Evolutionary conservation across 2,113 vertebrate genomes (phyloP).

Genomic region (Nerophis ophidion): DNA sequence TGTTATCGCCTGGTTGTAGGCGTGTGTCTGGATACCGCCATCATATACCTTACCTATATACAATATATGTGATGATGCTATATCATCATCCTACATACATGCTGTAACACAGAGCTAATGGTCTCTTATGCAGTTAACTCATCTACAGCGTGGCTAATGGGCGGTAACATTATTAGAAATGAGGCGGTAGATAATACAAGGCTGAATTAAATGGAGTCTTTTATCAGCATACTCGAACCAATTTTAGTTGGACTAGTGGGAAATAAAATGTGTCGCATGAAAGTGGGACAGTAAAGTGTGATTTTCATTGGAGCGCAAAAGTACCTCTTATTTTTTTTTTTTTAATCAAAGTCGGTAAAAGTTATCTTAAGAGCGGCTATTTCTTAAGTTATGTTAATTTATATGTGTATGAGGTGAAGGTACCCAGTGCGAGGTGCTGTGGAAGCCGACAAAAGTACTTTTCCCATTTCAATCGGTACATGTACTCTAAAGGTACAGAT

Average conservation of each 20-base stretch:
- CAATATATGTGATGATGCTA: not conserved
- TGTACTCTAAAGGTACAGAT: too few relatives aligned
- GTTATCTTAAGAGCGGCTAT: slow-evolving; percentile 2
- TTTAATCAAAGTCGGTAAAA: slow-evolving; percentile 16
- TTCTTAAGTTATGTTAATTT: slow-evolving; percentile 15
- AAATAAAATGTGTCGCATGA: slow-evolving; percentile 55
- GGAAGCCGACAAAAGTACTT: too few relatives aligned
- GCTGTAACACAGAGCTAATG: slow-evolving; percentile 32
- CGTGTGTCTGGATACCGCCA: slow-evolving; percentile 9
- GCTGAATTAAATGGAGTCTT: slow-evolving; percentile 49
- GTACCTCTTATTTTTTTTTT: too few relatives aligned
- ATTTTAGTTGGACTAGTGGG: slow-evolving; percentile 50
- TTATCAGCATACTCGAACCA: slow-evolving; percentile 30
- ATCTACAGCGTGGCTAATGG: slow-evolving; percentile 43
- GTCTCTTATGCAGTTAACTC: slow-evolving; percentile 40
- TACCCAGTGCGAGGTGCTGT: too few relatives aligned
- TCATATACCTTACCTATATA: slow-evolving; percentile 15
- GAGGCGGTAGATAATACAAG: slow-evolving; percentile 22
- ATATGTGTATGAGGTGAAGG: not conserved
- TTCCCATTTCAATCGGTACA: too few relatives aligned
- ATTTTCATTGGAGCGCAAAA: slow-evolving; percentile 2
- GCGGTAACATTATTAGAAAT: slow-evolving; percentile 48
- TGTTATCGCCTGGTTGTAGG: slow-evolving; percentile 7
- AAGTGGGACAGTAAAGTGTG: slow-evolving; percentile 38
- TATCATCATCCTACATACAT: slow-evolving; percentile 17